phyloP scores from a whole-genome alignment of 2,888 invertebrate species.

The Phorcus lineatus region DNA sequence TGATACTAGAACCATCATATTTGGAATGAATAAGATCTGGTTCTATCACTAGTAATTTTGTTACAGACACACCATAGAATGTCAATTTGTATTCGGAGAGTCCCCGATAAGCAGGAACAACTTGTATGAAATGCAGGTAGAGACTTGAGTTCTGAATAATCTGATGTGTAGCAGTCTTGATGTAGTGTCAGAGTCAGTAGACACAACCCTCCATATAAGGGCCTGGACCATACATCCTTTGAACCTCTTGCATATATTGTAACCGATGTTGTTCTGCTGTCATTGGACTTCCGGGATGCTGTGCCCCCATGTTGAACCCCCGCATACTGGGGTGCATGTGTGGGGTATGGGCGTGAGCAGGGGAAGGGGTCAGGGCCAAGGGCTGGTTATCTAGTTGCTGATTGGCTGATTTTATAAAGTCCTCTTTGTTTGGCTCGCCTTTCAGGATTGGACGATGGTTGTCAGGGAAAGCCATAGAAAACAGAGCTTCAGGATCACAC shows the following conservation, averaged over 20 bases:
- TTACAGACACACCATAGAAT: too few relatives aligned
- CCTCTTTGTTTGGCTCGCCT: constrained; percentile 52
- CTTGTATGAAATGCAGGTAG: too few relatives aligned
- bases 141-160: not conserved
- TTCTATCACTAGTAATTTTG: too few relatives aligned
- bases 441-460: constrained; percentile 69
- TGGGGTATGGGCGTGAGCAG: constrained; percentile 13
- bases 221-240: constrained; percentile 65
- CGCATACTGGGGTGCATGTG: constrained; percentile 23
- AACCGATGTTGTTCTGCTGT: constrained; percentile 55
- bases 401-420: constrained; percentile 37
- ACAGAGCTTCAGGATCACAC: constrained; percentile 85
- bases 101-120: too few relatives aligned
- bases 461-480: constrained; percentile 74
- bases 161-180: not conserved
- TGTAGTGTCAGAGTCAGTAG: constrained; percentile 41
- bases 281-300: constrained; percentile 30
- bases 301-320: constrained; percentile 34
- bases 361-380: constrained; percentile 31
- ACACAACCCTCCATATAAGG: constrained; percentile 69
- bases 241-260: constrained; percentile 68
- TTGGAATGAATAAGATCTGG: too few relatives aligned
- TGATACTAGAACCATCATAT: too few relatives aligned
- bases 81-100: too few relatives aligned
- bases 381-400: constrained; percentile 32